Conservation (phyloP, 2,888 invertebrate species). For the Diabrotica balteata region DNA sequence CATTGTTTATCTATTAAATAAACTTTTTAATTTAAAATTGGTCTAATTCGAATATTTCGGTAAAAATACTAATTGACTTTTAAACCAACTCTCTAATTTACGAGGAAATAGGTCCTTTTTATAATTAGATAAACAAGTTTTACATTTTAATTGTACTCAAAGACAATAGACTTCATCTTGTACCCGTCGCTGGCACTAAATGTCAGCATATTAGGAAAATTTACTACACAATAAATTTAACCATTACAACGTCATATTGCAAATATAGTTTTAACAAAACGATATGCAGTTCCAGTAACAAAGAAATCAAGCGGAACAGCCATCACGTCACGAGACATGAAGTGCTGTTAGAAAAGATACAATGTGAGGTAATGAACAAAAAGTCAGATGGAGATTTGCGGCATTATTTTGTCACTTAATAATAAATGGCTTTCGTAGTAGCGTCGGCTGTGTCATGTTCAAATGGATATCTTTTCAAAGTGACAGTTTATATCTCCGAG, state of each 20-base stretch:
- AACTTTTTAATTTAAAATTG: too few species aligned
- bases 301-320: conserved; percentile 23
- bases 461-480: conserved; percentile 28
- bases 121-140: neutral
- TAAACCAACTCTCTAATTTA: neutral
- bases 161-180: neutral
- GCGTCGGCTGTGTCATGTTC: conserved; percentile 23
- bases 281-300: conserved; percentile 19
- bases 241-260: neutral
- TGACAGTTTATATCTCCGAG: conserved; percentile 30
- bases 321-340: conserved; percentile 25
- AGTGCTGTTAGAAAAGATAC: conserved; percentile 27
- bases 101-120: neutral
- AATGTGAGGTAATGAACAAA: conserved; percentile 33
- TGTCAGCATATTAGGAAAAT: neutral
- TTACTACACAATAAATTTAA: conserved; percentile 2
- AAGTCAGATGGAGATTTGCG: conserved; percentile 30
- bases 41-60: too few species aligned
- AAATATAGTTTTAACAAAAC: conserved; percentile 6
- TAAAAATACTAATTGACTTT: too few species aligned
- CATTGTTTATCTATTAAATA: too few species aligned
- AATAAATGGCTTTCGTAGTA: conserved; percentile 30
- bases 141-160: neutral
- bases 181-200: neutral
- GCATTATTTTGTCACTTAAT: conserved; percentile 30